Base-by-base conservation (phyloP, 2,113 vertebrate species). In the Polyodon spathula region DNA sequence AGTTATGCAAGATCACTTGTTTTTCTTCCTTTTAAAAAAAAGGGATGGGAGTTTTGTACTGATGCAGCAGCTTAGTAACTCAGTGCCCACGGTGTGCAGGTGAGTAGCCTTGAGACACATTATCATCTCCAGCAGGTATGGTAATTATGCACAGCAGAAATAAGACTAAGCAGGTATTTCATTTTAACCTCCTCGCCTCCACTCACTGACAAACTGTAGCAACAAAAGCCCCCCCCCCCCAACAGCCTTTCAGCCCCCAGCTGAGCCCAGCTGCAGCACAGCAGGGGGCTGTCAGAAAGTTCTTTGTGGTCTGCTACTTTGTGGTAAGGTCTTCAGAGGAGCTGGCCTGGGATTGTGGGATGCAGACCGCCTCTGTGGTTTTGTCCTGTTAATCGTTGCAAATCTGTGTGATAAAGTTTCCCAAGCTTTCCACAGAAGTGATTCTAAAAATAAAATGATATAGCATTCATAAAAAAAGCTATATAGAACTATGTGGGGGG, bases 231-330 rank as follows among this genome's bases (percentile, higher is more conserved):
- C 38, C 12, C 42, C 17, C 57, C 42, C 4, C 27, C 51, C 40
- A 48, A 50, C 17, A 41, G 43, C 63, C 57, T 44, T 52, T n/a
- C 42, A 56, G 42, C 41, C 42, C 16, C 58, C 16, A 59, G 48
- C 15, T 54, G 58, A 60, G 64, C 56, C 37, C 64, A 65, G 64
- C 63, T 59, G 63, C 40, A 44, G 39, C 16, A 7, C 57, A 59
- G 37, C 38, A 27, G 41, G 57, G 48, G 56, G 56, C 63, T 37
- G 37, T 54, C 16, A 37, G 15, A 54, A 27, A 8, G 5, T 14
- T 54, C 53, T 4, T 9, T 17, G 53, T 54, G 53, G 16, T 17
- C 53, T 8, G 53, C 53, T 37, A 54, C 53, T 54, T 54, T 14
- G 46, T 50, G 46, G n/a, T n/a, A 40, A 42, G 14, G 37, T 12